A percentile compares a stretch with the other conserved stretches of the same genome.
These are phyloP conservation scores for Diplodus sargus DNA, from an alignment of 2,797 vertebrate species.

Conservation along the genomic window DNA sequence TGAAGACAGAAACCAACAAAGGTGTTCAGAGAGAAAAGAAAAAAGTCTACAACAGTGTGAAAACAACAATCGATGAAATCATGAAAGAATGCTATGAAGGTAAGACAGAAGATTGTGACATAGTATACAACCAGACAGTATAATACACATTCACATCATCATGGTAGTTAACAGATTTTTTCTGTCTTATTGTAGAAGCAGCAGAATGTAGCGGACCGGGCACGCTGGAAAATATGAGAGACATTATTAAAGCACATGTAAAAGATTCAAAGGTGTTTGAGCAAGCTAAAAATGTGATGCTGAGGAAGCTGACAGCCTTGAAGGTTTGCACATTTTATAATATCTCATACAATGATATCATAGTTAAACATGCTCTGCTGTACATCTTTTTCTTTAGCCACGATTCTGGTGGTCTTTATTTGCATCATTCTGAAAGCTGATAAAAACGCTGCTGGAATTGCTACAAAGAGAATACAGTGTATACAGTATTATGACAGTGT, in stretches of 20 bases:
- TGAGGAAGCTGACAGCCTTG: not conserved
- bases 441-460: not conserved
- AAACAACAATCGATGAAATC: not conserved
- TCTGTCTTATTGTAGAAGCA: slow-evolving; percentile 44
- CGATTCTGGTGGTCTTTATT: not conserved
- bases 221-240: not conserved
- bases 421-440: not conserved
- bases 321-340: slow-evolving; percentile 41
- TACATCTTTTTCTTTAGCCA: not conserved
- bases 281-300: slow-evolving; percentile 12
- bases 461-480: no score
- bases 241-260: not conserved
- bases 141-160: not conserved
- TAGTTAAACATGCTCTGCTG: not conserved
- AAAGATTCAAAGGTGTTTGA: slow-evolving; percentile 52
- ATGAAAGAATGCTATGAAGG: slow-evolving; percentile 57
- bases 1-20: slow-evolving; percentile 37
- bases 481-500: not conserved
- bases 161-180: not conserved
- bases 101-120: slow-evolving; percentile 7
- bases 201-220: rapidly evolving
- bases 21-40: slow-evolving; percentile 43
- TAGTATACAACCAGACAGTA: not conserved
- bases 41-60: slow-evolving; percentile 49
- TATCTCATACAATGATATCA: not conserved